Base-by-base conservation (phyloP, 2,113 vertebrate genomes). In the Lepus americanus region DNA sequence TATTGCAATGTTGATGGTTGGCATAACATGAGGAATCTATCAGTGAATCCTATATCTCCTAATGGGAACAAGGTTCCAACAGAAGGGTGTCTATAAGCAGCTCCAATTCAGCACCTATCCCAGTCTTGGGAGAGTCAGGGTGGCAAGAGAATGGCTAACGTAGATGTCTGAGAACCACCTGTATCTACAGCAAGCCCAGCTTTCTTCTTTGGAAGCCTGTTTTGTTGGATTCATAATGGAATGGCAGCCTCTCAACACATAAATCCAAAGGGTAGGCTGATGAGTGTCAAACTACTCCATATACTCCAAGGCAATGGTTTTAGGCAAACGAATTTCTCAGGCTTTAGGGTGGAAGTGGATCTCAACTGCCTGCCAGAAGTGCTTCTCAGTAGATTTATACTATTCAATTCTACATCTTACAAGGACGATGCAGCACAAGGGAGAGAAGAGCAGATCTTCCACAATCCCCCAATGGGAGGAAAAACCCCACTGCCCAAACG, bases 291-390 rank as follows among this genome's bases (percentile, higher is more conserved):
- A 67, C 4, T 74, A 29, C 64, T 76, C 22, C 12, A 59, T 25
- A 80, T n/a, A 10, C 33, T 81, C 29, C 29, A 29, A 27, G 27
- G 67, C 61, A 51, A 59, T 64, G 51, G 33, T 51, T 33, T 39
- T 31, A 53, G 78, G 77, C 36, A 87, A 66, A 95, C 17, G 72
- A 55, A 19, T 90, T 90, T 66, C 74, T 95, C 53, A 73, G 53
- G 90, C 29, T 80, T 92, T 66, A 53, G 27, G 29, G 6, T 20
- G 36, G 55, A 84, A 88, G 27, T 2, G 31, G 69, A 78, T 49
- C 76, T 44, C 76, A 67, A 8, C 22, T 76, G 66, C 23, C 77
- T 87, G 69, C 51, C 33, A 74, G 36, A 64, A 72, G 22, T 31
- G 25, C 27, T 86, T 59, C 39, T 1, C 6, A 86, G 53, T 59